Evolutionary conservation across 2,113 vertebrate genomes (phyloP).

Genomic region (Micronycteris hirsuta): DNA sequence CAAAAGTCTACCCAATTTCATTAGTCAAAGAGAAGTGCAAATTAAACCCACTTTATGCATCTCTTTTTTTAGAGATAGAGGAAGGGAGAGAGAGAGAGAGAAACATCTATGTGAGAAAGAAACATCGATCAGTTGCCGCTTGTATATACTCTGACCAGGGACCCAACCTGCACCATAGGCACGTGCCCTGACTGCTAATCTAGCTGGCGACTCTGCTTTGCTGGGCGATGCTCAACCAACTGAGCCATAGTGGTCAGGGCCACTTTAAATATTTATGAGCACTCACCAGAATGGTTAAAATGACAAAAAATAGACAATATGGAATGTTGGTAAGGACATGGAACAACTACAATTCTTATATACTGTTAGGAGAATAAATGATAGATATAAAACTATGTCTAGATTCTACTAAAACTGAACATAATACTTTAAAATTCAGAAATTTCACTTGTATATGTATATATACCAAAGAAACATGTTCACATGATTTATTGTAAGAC

Average conservation of each 20-base stretch:
- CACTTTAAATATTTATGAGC: not conserved
- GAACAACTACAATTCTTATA: not conserved
- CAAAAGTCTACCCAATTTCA: not conserved
- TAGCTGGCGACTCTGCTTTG: no score
- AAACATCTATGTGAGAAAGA: no score
- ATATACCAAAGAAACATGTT: not conserved
- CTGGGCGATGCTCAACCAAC: no score
- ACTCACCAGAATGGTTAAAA: not conserved
- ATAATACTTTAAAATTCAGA: not conserved
- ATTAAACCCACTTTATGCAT: not conserved
- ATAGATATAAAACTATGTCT: not conserved
- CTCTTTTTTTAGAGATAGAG: no score
- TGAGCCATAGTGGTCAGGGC: no score
- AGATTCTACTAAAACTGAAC: not conserved
- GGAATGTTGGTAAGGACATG: not conserved
- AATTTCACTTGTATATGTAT: not conserved
- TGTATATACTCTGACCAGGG: no score
- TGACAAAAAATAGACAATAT: not conserved
- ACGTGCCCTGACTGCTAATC: no score
- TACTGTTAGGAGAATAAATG: not conserved
- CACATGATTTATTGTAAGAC: not conserved
- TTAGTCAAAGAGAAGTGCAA: not conserved
- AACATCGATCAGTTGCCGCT: no score
- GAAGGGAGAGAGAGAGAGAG: no score
- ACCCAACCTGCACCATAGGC: no score